Evolutionary conservation across 2,113 vertebrate species (phyloP), one percentile per base, ranked within the genome.

Genomic region (Protobothrops flavoviridis): DNA sequence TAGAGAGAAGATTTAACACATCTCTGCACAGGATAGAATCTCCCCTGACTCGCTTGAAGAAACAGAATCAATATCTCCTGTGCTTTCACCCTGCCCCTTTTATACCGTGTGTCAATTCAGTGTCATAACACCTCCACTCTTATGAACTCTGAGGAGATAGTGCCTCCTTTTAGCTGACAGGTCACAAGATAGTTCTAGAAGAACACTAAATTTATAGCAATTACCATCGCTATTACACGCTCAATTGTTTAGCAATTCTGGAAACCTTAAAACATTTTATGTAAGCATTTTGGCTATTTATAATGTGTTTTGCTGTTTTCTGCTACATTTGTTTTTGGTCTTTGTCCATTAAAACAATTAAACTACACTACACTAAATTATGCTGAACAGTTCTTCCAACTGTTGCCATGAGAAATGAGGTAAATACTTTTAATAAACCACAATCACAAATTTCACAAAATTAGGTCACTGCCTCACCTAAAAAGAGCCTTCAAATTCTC

Each of bases 401-500:
- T 90, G 39, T 11, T 53, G 9, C 33, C 5, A 0, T 24, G 52
- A 64, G 13, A 13, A 90, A 64, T 26, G n/a, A 61, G 23, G n/a
- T 33, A 90, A 43, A 87, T 7, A 33, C 45, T 85, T 90, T 85
- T 50, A 59, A 90, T 21, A 7, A 50, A 17, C 2, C 43, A 7
- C 89, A 13, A 2, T 0, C 43, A 90, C 3, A 48, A 17, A 26
- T 7, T 1, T 15, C 26, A 88, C 21, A 93, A 94, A 87, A 90
- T 23, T 26, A 61, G 6, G 33, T 29, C 52, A 55, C 0, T 0
- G 85, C 90, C 97, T 96, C 92, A 99, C 99, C 99, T 98, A 97
- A 99, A 99, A 29, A 99, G 98, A 89, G 99, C 98, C 96, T 99
- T 99, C 81, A 99, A 98, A 94, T 99, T 99, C 97, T 99, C 99